Evolutionary conservation across 2,113 vertebrate genomes (phyloP), one percentile per base, ranked within the genome.

Genomic region (Rhinoderma darwinii): DNA sequence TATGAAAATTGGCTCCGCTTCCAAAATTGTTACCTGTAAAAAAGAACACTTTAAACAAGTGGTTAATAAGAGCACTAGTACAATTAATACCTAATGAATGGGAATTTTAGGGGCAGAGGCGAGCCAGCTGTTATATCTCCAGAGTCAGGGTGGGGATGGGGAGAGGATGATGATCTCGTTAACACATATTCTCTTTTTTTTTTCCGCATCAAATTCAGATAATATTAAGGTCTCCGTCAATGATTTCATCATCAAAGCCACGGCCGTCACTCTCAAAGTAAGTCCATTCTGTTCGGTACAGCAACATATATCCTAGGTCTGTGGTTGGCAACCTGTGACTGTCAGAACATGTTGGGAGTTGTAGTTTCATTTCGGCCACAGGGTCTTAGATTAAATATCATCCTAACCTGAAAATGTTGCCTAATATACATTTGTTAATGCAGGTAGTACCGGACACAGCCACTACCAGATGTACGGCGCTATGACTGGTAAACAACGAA

Each of bases 191-290:
- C 22, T 44, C 39, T 54, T 68, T 78, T 91, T 91, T 85, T 92
- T 90, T 89, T 89, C 93, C 5, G 25, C 25, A 10, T 22, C 15
- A 9, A 22, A 37, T 92, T 82, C 91, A 99, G 97, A 96, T 91
- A 93, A 98, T 84, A 93, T 99, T 92, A 98, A 97, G 94, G 96
- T 99, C 43, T 99, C 97, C n/a, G 95, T 99, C 91, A 99, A 98
- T 88, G 97, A 99, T 90, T 99, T 99, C 91, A 96, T 99, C 92
- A 97, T 99, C 92, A 99, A 98, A 91, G 97, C 97, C 86, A 95
- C 94, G 83, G 98, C 98, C 86, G 94, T 96, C 84, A 95, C 98
- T 83, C 95, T 99, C 73, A 97, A 95, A 93, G 98, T 99, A 96
- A 97, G 97, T 95, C 88, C 51, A 43, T 17, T 66, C 44, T 9